Conservation (phyloP, 2,113 vertebrate genomes). For the Bos javanicus region DNA sequence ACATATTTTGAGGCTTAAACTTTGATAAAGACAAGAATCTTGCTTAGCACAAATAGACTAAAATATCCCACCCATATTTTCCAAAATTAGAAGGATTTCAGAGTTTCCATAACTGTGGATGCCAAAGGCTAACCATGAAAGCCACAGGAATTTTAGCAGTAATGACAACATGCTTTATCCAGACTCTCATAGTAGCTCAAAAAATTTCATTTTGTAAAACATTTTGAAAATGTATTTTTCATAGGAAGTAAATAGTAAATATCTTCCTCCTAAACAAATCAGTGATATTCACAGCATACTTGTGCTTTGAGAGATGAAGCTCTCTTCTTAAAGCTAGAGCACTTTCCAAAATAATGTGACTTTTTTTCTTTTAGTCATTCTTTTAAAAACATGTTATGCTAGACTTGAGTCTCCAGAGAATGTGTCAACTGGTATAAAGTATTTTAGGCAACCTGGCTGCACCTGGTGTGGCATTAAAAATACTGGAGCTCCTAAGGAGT, state of each 20-base stretch:
- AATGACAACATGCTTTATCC: conserved; percentile 39
- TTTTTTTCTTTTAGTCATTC: not conserved
- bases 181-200: conserved; percentile 23
- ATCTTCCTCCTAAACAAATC: not conserved
- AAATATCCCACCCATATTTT: conserved; percentile 50
- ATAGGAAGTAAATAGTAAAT: not conserved
- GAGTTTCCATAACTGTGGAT: conserved; percentile 24
- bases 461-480: not conserved
- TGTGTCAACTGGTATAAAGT: not conserved
- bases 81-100: conserved; percentile 64
- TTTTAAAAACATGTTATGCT: not conserved
- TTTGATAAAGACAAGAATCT: conserved; percentile 50
- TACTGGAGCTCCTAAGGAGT: not conserved
- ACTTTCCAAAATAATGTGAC: not conserved
- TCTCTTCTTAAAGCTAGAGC: not conserved
- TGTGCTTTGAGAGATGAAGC: not conserved
- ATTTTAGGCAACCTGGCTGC: not conserved
- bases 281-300: not conserved
- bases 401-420: not conserved
- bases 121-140: conserved; percentile 42
- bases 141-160: conserved; percentile 46
- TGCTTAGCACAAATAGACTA: conserved; percentile 35
- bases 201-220: conserved; percentile 26
- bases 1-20: conserved; percentile 15
- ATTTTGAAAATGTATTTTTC: conserved; percentile 30